These are phyloP conservation scores for Neomonachus schauinslandi DNA, from an alignment of 2,113 vertebrate genomes.

Conservation along the genomic window DNA sequence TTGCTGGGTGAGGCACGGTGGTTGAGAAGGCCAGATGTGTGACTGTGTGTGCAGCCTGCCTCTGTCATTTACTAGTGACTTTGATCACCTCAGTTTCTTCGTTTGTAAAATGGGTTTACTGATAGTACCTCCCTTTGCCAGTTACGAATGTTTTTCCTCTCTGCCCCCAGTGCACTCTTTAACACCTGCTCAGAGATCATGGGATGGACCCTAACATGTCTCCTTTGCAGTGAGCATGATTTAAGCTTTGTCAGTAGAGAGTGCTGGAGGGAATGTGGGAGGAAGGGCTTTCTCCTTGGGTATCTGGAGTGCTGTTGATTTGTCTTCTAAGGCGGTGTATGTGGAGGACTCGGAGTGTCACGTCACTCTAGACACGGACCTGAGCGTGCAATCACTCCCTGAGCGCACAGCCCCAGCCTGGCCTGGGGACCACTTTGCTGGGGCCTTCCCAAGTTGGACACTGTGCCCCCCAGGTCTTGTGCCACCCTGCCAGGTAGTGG, in stretches of 20 bases:
- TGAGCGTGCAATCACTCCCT: not conserved
- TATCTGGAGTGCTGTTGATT: not conserved
- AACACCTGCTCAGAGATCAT: not conserved
- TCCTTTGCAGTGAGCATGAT: too few species aligned
- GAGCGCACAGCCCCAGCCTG: not conserved
- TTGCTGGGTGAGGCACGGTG: fast-evolving
- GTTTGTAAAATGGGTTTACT: not conserved
- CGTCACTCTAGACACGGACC: too few species aligned
- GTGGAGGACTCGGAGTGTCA: not conserved
- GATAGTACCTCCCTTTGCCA: not conserved
- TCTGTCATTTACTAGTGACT: not conserved
- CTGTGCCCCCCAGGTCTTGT: too few species aligned
- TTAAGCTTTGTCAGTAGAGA: not conserved
- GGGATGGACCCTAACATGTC: not conserved
- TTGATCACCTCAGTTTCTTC: not conserved
- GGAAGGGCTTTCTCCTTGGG: not conserved
- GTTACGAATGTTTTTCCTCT: not conserved
- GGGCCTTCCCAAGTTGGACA: not conserved
- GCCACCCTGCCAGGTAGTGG: not conserved
- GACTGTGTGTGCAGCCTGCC: not conserved
- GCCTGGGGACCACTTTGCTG: not conserved
- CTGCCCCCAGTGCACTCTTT: not conserved
- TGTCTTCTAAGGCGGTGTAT: not conserved
- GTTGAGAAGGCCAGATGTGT: not conserved
- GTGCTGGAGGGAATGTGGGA: too few species aligned